Evolutionary conservation across 2,888 invertebrate species (phyloP), one percentile per base, ranked within the genome.

Genomic region (Ischnura elegans): DNA sequence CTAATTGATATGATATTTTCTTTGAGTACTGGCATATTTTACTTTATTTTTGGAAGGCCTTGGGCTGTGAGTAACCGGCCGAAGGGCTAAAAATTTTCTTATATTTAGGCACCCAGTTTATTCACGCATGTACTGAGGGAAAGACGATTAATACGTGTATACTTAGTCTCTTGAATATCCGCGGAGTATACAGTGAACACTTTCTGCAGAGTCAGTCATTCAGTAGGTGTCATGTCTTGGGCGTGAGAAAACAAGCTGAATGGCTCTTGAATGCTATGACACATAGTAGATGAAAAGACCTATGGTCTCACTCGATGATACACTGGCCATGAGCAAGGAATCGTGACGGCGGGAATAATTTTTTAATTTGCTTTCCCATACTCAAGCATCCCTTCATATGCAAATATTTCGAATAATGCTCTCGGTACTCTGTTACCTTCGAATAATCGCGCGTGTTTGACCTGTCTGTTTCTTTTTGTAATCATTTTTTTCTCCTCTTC

Each of bases 351-450:
- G 55, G 43, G 47, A 36, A 61, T 42, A 61, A 55, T 61, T 8
- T 55, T 87, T 87, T 47, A n/a, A n/a, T 87, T 47, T 87, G 55
- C 55, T 90, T 55, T 90, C 55, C 55, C 55, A 42, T 29, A 42
- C 47, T 55, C 19, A 42, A 55, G 10, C 42, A 10, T 55, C 55
- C 21, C 87, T 90, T 90, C 87, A 55, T 90, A 90, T 90, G 87
- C 42, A 90, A 90, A 90, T 90, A 25, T 25, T 55, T 42, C 36
- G 42, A 36, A 21, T 42, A 55, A 90, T n/a, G 29, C 36, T 46
- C 87, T 90, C 42, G 87, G 87, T 25, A 42, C 55, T 36, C 21
- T 55, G 42, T 42, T 55, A 42, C 21, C 43, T 90, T 42, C 55
- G 42, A 90, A 61, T 55, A 43, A 55, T 25, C 55, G 25, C 87